A percentile compares a stretch with the other conserved stretches of the same genome.
Evolutionary conservation across 2,113 vertebrate species (phyloP).

Genomic region (Turdus rufiventris): DNA sequence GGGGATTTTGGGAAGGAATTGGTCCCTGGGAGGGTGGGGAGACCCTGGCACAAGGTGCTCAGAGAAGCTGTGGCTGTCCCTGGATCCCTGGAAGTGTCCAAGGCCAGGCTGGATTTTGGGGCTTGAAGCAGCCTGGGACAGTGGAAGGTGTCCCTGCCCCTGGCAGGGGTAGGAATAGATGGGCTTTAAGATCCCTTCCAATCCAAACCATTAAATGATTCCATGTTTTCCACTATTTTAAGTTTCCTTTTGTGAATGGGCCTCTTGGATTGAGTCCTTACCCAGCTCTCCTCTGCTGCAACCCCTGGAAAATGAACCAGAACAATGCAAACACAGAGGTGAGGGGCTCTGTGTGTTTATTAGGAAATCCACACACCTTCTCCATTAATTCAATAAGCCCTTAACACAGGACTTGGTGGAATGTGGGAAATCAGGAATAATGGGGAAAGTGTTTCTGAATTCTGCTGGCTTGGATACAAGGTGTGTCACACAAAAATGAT

Average conservation of each 20-base stretch:
- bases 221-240: background rate
- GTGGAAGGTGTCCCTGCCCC: background rate
- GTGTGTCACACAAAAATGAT: background rate
- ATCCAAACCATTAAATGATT: background rate
- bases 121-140: background rate
- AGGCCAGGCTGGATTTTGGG: background rate
- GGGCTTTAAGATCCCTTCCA: background rate
- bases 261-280: background rate
- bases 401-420: accelerated
- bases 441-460: background rate
- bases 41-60: background rate
- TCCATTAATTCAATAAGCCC: background rate
- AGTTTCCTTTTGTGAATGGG: background rate
- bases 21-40: background rate
- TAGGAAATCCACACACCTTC: background rate
- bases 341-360: background rate
- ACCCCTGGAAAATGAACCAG: background rate
- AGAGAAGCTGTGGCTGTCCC: background rate
- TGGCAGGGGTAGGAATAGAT: background rate
- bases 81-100: background rate
- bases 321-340: background rate
- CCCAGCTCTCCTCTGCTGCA: background rate
- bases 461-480: background rate
- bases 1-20: background rate
- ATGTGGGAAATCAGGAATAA: background rate